These are phyloP conservation scores for Coelopa pilipes DNA, from an alignment of 2,888 invertebrate genomes.

Conservation along the genomic window DNA sequence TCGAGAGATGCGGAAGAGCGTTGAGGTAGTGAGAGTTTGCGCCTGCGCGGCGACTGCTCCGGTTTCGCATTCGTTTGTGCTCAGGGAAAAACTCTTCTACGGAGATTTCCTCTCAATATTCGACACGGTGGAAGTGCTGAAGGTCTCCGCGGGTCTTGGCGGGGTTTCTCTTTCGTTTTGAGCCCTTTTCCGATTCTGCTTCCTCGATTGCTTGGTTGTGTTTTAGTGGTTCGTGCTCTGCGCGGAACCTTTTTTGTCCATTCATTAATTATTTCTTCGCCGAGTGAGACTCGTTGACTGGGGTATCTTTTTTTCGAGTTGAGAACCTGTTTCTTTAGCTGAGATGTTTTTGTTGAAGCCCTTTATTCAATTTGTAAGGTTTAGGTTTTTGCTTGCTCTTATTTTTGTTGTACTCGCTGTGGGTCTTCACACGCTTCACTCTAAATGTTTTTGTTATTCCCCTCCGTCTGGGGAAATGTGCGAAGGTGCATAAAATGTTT, in stretches of 20 bases:
- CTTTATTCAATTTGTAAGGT: conserved; percentile 11
- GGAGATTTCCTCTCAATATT: too few relatives aligned
- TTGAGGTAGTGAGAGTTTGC: too few relatives aligned
- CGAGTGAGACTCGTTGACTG: not conserved
- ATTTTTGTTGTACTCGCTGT: not conserved
- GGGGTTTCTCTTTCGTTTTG: not conserved
- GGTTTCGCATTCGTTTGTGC: too few relatives aligned
- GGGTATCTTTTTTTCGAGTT: not conserved
- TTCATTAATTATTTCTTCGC: conserved; percentile 37
- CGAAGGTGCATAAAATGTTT: conserved; percentile 32
- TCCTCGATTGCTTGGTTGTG: not conserved
- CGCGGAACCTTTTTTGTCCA: conserved; percentile 19
- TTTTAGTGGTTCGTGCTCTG: not conserved
- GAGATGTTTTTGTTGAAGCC: not conserved
- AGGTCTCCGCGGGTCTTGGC: too few relatives aligned
- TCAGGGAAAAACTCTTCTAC: too few relatives aligned
- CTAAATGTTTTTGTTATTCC: not conserved
- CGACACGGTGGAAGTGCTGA: too few relatives aligned
- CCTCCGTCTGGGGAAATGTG: conserved; percentile 22
- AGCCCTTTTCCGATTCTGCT: conserved; percentile 1
- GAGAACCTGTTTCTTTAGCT: not conserved
- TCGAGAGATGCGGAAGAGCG: too few relatives aligned
- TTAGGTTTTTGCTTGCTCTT: not conserved
- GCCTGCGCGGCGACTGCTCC: too few relatives aligned
- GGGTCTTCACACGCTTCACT: conserved; percentile 15